Percentiles rank a stretch among this genome's conserved stretches.
phyloP scores from a whole-genome alignment of 2,113 vertebrate species.

The cat (Felis catus) region F.catus_Fca126_mat1.0 CM031423.1:76089501-76090000 shows the following conservation, averaged over 20 bases:
- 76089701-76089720: neutral
- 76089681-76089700: neutral
- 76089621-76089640: neutral
- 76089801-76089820: neutral
- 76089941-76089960: neutral
- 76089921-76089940: slow-evolving; percentile 6
- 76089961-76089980: neutral
- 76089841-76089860: neutral
- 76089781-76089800: neutral
- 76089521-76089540: neutral
- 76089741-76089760: neutral
- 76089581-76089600: neutral
- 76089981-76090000: neutral
- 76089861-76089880: neutral
- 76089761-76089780: neutral
- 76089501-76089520: neutral
- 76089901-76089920: neutral
- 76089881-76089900: neutral
- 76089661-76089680: neutral
- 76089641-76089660: neutral
- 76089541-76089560: neutral
- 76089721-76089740: neutral
- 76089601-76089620: neutral
- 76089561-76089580: neutral
- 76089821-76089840: neutral